Evolutionary conservation across 2,888 invertebrate species (phyloP), one percentile per base, ranked within the genome.

Genomic region (Epinotia demarniana): DNA sequence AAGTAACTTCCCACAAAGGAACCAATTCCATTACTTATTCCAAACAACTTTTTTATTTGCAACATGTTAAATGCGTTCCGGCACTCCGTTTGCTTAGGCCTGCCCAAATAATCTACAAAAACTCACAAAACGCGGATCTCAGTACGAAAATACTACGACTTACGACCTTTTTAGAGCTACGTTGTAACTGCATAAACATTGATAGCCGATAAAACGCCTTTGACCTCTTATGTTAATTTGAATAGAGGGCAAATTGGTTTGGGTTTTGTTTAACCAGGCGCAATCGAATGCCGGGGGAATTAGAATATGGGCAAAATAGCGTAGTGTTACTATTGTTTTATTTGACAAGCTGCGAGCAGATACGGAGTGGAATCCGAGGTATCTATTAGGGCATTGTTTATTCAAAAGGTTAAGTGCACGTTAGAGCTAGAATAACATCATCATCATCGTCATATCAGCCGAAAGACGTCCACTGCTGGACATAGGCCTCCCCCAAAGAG

Each of bases 31-130:
- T 88, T 88, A 86, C 79, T 84, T 83, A 87, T 86, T 83, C 86
- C 85, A 87, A 87, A 88, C 85, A 87, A 87, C 84, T 87, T 87
- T 87, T 88, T 87, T 85, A 89, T 87, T 86, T 84, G 86, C 81
- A 84, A 88, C 87, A 88, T 86, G 88, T 88, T 87, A 87, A 87
- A 89, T 86, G 86, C 84, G 85, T 64, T 77, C 81, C 80, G 78
- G 78, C 83, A 84, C 82, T 85, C 85, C 77, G 87, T 87, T 88
- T 88, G 82, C 82, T 85, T 88, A 88, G 89, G 89, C 85, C 86
- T 70, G 75, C 60, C 78, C 80, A 86, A 87, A 85, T 84, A 86
- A 80, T 82, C 82, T 81, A 80, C 79, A 27, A 23, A 13, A 23
- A 16, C 55, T 58, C n/a, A 1, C 18, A 39, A 62, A 62, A 62